Conservation (phyloP, 2,113 vertebrate genomes). For the Phycodurus eques region DNA sequence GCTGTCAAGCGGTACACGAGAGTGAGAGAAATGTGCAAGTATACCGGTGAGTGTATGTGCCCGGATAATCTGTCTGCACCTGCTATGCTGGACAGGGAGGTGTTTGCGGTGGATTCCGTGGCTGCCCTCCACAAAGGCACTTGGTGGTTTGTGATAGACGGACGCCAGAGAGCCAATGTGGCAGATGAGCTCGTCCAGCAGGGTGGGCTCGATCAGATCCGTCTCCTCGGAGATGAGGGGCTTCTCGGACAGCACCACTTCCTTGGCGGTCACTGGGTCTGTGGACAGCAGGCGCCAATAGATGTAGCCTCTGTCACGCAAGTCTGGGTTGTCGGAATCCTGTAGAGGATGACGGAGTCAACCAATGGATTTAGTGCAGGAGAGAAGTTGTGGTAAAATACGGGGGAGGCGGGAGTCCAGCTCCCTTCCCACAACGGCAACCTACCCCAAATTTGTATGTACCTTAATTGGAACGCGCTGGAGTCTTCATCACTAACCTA, state of each 20-base stretch:
- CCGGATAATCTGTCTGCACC: slow-evolving; percentile 62
- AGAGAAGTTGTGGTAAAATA: not conserved
- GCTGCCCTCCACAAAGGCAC: slow-evolving; percentile 96
- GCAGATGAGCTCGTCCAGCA: slow-evolving; percentile 95
- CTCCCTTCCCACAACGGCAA: too few species aligned
- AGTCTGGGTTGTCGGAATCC: slow-evolving; percentile 98
- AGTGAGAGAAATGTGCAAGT: not conserved
- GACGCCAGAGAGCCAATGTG: slow-evolving; percentile 96
- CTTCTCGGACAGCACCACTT: slow-evolving; percentile 96
- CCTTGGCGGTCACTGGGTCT: slow-evolving; percentile 96
- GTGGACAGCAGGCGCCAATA: slow-evolving; percentile 98
- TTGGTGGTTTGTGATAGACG: slow-evolving; percentile 97
- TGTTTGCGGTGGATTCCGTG: slow-evolving; percentile 96
- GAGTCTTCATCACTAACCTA: too few species aligned
- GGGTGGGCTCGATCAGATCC: slow-evolving; percentile 92
- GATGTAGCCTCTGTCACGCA: slow-evolving; percentile 97
- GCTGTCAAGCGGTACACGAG: slow-evolving; percentile 58
- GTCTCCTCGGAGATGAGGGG: slow-evolving; percentile 97
- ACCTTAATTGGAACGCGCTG: too few species aligned
- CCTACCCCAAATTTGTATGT: too few species aligned
- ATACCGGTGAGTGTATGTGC: not conserved
- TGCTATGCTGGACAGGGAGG: slow-evolving; percentile 95
- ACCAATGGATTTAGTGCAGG: rapidly evolving
- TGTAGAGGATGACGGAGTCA: slow-evolving; percentile 42
- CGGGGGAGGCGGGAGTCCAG: too few species aligned